Conservation (phyloP, 2,797 vertebrate genomes). For the Brotula barbata region DNA sequence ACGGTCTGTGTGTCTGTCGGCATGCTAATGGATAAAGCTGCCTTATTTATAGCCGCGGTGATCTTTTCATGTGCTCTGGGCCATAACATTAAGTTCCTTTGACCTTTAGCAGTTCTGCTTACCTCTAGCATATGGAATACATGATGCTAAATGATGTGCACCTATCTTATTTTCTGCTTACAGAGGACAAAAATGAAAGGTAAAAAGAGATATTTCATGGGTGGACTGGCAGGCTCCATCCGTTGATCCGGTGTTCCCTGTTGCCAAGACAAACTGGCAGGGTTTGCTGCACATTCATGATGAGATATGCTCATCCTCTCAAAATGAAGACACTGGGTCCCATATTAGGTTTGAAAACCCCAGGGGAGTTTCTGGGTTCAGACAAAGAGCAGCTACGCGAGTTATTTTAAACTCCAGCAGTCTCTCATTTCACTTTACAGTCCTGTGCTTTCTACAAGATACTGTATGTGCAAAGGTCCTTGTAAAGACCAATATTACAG, state of each 20-base stretch:
- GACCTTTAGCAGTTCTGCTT: slow-evolving; percentile 63
- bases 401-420: slow-evolving; percentile 56
- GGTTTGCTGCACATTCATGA: slow-evolving; percentile 66
- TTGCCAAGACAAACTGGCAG: slow-evolving; percentile 72
- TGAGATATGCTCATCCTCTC: slow-evolving; percentile 70
- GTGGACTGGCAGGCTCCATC: slow-evolving; percentile 35
- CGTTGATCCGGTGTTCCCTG: slow-evolving; percentile 29
- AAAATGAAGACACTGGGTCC: slow-evolving; percentile 68
- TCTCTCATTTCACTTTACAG: slow-evolving; percentile 27
- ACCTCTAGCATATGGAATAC: slow-evolving; percentile 19
- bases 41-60: slow-evolving; percentile 68
- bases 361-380: slow-evolving; percentile 35
- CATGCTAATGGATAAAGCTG: slow-evolving; percentile 53
- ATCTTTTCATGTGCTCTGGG: slow-evolving; percentile 43
- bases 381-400: slow-evolving; percentile 41
- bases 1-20: slow-evolving; percentile 25
- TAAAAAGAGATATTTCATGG: slow-evolving; percentile 12
- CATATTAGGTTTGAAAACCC: slow-evolving; percentile 57
- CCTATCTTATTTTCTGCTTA: slow-evolving; percentile 6
- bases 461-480: slow-evolving; percentile 23
- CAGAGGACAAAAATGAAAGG: slow-evolving; percentile 12
- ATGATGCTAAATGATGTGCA: slow-evolving; percentile 6
- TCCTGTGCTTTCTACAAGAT: slow-evolving; percentile 26
- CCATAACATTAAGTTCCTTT: slow-evolving; percentile 46
- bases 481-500: slow-evolving; percentile 11